Evolutionary conservation across 2,888 invertebrate species (phyloP).

Genomic region (Myopa tessellatipennis): DNA sequence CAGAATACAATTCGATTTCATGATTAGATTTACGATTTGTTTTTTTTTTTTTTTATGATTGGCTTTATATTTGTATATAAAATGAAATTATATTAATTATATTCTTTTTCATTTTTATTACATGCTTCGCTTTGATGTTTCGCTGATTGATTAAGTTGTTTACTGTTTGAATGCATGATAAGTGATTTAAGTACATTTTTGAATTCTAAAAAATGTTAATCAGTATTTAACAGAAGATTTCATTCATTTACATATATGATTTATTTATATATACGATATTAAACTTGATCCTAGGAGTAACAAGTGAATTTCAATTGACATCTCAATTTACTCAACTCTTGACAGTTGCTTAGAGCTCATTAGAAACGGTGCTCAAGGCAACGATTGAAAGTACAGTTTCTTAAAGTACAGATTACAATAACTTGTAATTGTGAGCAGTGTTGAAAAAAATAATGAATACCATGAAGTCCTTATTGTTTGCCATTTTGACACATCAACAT

Average conservation of each 20-base stretch:
- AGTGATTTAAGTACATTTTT: neutral
- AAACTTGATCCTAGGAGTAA: no score
- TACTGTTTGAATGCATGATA: no score
- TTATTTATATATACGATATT: no score
- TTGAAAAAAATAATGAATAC: neutral
- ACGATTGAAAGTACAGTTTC: neutral
- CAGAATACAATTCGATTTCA: neutral
- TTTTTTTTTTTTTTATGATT: no score
- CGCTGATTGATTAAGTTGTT: conserved; percentile 1
- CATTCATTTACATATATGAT: no score
- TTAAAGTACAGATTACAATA: neutral
- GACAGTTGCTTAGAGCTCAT: neutral
- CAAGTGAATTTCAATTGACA: no score
- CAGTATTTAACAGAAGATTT: no score
- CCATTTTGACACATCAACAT: conserved; percentile 27
- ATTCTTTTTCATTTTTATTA: conserved; percentile 10
- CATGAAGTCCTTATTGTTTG: conserved; percentile 27
- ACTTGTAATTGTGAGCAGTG: neutral
- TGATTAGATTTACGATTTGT: no score
- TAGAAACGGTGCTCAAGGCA: conserved; percentile 21
- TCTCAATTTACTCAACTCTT: no score
- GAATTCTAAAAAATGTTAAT: no score
- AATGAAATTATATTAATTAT: neutral
- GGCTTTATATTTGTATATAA: no score
- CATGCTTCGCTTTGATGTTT: neutral